Base-by-base conservation (phyloP, 1,140 invertebrate genomes). In the Drosophila malerkotliana region DNA sequence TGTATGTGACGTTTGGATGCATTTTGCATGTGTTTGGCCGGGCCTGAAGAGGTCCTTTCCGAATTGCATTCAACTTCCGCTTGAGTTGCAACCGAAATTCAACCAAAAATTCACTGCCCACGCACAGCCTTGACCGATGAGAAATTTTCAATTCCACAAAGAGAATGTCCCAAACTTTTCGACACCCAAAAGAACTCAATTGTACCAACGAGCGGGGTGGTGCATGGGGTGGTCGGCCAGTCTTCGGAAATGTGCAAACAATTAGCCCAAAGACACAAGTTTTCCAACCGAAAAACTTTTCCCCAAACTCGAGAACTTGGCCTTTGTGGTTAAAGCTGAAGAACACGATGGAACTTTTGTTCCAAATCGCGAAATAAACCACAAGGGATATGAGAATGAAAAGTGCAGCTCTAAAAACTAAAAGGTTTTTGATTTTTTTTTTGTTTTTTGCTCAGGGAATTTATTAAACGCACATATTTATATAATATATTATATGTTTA, bases 191-290 rank as follows among this genome's bases (percentile, higher is more conserved):
- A 37, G 10, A 37, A 37, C 34, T n/a, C 34, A 37, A 34, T 34
- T 34, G 8, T 30, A 30, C 6, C 1, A 30, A 6, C 5, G 32
- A 21, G 21, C 21, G 21, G 21, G 3, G 18, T 15, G 15, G 15
- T 18, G 21, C 21, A 21, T 2, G 21, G 21, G 21, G 21, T 3
- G 21, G 21, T 21, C 3, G 21, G 21, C 3, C 21, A 21, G 32
- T 34, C 28, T 14, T 28, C 24, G 45, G 24, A 57, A 57, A 67
- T 44, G 47, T 41, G 59, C 77, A 68, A 79, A 72, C 77, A 81
- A 66, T 80, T 77, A 59, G 63, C 54, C 28, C 32, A 72, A 77
- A 37, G 28, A 28, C 14, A 39, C 56, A 66, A 71, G 56, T 77
- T 79, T 34, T 34, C 12, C 8, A 5, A 18, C n/a, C 21, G n/a